Conservation (phyloP, 2,113 vertebrate species). For the Callorhinus ursinus region DNA sequence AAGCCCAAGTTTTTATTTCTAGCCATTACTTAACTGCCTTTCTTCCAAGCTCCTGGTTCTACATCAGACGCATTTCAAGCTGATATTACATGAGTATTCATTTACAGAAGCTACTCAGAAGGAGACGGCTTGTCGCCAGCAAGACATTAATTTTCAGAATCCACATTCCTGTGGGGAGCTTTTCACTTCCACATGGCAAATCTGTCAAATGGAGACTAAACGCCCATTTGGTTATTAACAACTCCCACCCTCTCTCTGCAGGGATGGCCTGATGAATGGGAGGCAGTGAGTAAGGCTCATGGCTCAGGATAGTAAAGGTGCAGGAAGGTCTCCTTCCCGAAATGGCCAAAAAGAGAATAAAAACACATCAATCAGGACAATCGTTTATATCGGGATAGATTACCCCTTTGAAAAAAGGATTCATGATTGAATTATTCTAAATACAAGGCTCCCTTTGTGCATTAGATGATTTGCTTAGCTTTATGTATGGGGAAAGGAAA, state of each 20-base stretch:
- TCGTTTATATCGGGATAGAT: not conserved
- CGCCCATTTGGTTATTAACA: conserved; percentile 1
- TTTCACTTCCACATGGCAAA: not conserved
- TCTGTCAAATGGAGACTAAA: not conserved
- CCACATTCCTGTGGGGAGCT: not conserved
- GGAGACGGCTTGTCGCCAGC: not conserved
- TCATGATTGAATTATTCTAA: conserved; percentile 14
- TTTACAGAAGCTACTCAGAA: conserved; percentile 38
- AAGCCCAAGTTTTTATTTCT: not conserved
- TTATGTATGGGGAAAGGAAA: conserved; percentile 15
- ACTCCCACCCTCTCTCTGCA: not conserved
- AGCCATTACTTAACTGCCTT: not conserved
- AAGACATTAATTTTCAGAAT: conserved; percentile 10
- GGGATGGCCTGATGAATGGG: not conserved
- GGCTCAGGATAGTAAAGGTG: not conserved
- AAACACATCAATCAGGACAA: not conserved
- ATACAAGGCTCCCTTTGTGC: not conserved
- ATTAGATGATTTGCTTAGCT: not conserved
- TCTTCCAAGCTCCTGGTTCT: not conserved
- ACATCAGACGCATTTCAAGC: not conserved
- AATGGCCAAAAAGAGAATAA: not conserved
- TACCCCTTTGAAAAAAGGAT: not conserved
- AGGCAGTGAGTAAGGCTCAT: not conserved
- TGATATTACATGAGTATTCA: not conserved
- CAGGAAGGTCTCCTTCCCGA: not conserved